Percentiles rank a stretch among this genome's conserved stretches.
Conservation (phyloP, 23 tunicate genomes). For the Halocynthia roretzi region DNA sequence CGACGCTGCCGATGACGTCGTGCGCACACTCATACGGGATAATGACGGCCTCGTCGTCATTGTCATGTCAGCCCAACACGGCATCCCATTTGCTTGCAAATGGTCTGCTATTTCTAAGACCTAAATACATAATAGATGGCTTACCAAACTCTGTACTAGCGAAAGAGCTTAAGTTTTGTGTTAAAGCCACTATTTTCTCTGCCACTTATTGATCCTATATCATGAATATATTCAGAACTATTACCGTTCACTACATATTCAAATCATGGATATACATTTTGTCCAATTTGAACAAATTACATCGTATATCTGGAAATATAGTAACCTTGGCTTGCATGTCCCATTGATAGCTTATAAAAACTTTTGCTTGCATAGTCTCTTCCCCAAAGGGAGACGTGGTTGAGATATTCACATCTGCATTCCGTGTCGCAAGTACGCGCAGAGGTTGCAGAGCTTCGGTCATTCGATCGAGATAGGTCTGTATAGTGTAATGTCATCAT, state of each 20-base stretch:
- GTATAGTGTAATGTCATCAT: not conserved
- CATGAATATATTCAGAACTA: too few relatives aligned
- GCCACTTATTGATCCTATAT: too few relatives aligned
- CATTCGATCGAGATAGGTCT: constrained; percentile 48
- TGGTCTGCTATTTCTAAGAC: constrained; percentile 52
- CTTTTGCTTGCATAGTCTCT: constrained; percentile 26
- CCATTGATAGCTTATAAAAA: constrained; percentile 72
- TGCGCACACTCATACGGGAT: constrained; percentile 23
- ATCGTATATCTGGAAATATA: too few relatives aligned
- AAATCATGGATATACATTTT: not conserved
- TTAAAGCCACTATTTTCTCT: too few relatives aligned
- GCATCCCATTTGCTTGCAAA: constrained; percentile 37
- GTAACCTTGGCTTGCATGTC: constrained; percentile 65
- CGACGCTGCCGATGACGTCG: constrained; percentile 24
- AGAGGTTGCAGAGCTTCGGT: constrained; percentile 47
- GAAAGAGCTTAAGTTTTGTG: not conserved
- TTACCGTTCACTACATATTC: too few relatives aligned
- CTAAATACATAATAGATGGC: constrained; percentile 8
- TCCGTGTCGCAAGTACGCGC: constrained; percentile 6
- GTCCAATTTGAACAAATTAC: too few relatives aligned
- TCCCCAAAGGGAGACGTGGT: constrained; percentile 16
- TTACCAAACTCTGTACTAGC: too few relatives aligned
- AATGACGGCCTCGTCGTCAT: constrained; percentile 54
- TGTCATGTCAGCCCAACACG: constrained; percentile 74
- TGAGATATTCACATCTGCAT: not conserved